Base-by-base conservation (phyloP, 2,888 invertebrate species). In the Nephrotoma flavescens region DNA sequence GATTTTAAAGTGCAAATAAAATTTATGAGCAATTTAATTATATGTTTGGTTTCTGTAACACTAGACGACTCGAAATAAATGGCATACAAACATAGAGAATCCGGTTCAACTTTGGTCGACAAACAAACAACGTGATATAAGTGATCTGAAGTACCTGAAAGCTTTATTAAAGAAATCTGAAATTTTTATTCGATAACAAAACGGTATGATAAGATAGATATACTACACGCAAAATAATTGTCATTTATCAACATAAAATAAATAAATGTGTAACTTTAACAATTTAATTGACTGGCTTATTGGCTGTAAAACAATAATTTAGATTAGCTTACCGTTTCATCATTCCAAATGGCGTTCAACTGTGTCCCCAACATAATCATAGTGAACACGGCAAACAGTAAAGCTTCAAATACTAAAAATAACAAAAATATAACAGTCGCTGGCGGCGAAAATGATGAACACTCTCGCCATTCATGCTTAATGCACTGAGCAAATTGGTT, bases 301-400 rank as follows among this genome's bases (percentile, higher is more conserved):
- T 31, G 31, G 31, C 31, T 31, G 31, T 2, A 31, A 31, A 31
- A 31, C 31, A 31, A 31, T 3, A 31, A 31, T 31, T 0, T 31
- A 31, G 31, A 87, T 86, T 42, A n/a, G 31, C 31, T 91, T 91
- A 96, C 98, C 89, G 99, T 99, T 93, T 99, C 98, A 92, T 99
- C 99, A 90, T 97, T 97, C 95, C 98, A 98, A 90, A 99, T 99
- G 42, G 99, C 98, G 90, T 97, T 97, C 83, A 99, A 92, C 92
- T 99, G 99, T 0, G 98, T 98, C 86, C 97, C 97, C 89, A 98
- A 95, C 99, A 99, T 99, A 83, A 99, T 97, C 42, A 96, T 96
- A 0, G 99, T 99, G 92, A 99, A 99, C 89, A 99, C 97, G 41
- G 98, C 98, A 92, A 99, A 99, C 86, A 99, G 94, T 57, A 99